Evolutionary conservation across 2,888 invertebrate genomes (phyloP), one percentile per base, ranked within the genome.

Genomic region (Apeira syringaria): DNA sequence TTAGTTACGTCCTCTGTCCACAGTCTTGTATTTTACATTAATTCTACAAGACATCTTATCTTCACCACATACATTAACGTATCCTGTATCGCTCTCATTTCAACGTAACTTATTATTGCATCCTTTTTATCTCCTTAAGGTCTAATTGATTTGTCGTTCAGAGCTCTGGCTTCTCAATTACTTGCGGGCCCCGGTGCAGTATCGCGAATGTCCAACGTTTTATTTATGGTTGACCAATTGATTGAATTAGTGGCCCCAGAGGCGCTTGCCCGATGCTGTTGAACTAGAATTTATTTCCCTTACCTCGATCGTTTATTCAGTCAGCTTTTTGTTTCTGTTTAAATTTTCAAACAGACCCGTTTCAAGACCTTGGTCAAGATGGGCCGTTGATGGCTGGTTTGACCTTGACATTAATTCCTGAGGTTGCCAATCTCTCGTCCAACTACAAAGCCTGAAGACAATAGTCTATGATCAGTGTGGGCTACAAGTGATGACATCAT

Each of bases 231-330:
- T 75, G 64, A 70, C 68, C 80, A 80, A 87, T 86, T 86, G 87
- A 88, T 88, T 88, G 87, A 87, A 86, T 87, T 88, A 88, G 84
- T 83, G 72, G 78, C 72, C 85, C 84, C 77, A 56, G 72, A 84
- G 84, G 86, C 84, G 74, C 63, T 75, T 71, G 74, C 59, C 68
- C 66, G 76, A 75, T 77, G 76, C 71, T 55, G 73, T 68, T 57
- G 60, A 66, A 74, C 64, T 71, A 72, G 69, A 74, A 84, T 84
- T 80, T 81, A 83, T 79, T 72, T 68, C 62, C 54, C 64, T 64
- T 69, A 69, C 68, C 60, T 67, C 59, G 59, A 52, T 59, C 61
- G 62, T 70, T 74, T 69, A 68, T 75, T 69, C 64, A 51, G 56
- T 50, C 49, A 53, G 55, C 56, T 68, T 69, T 71, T 67, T 60